Evolutionary conservation across 2,797 vertebrate genomes (phyloP).

Genomic region (Manis javanica): DNA sequence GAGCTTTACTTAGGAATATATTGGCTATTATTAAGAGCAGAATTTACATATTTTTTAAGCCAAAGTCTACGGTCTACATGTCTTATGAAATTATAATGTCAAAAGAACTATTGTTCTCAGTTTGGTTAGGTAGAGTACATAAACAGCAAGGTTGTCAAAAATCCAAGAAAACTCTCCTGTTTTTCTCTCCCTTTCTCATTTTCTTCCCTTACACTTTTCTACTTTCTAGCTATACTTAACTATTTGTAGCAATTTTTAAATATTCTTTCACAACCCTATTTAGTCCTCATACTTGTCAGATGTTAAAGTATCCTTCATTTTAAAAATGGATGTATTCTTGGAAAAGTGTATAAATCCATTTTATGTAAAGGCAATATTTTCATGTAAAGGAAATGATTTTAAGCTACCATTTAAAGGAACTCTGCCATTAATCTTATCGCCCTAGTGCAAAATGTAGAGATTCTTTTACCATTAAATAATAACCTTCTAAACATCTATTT

Average conservation of each 20-base stretch:
- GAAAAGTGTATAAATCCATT: conserved; percentile 30
- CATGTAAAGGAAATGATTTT: conserved; percentile 26
- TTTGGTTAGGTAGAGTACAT: neutral
- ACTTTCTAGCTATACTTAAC: neutral
- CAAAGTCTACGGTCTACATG: neutral
- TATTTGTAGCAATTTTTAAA: conserved; percentile 20
- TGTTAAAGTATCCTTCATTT: conserved; percentile 5
- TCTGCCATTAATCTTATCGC: conserved; percentile 1
- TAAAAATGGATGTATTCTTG: neutral
- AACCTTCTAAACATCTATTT: conserved; percentile 51
- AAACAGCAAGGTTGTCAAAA: neutral
- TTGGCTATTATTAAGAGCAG: neutral
- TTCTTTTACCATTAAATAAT: conserved; percentile 36
- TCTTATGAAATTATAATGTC: neutral
- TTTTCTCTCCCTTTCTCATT: neutral
- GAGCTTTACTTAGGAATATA: neutral
- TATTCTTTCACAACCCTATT: neutral
- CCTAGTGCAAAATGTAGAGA: neutral
- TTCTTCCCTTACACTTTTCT: neutral
- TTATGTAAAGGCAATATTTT: conserved; percentile 33
- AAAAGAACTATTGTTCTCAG: neutral
- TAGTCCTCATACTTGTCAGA: neutral
- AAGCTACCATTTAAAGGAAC: conserved; percentile 28
- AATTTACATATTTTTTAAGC: neutral
- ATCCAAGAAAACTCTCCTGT: neutral